Evolutionary conservation across 2,797 vertebrate genomes (phyloP).

Genomic region (Acomys russatus): DNA sequence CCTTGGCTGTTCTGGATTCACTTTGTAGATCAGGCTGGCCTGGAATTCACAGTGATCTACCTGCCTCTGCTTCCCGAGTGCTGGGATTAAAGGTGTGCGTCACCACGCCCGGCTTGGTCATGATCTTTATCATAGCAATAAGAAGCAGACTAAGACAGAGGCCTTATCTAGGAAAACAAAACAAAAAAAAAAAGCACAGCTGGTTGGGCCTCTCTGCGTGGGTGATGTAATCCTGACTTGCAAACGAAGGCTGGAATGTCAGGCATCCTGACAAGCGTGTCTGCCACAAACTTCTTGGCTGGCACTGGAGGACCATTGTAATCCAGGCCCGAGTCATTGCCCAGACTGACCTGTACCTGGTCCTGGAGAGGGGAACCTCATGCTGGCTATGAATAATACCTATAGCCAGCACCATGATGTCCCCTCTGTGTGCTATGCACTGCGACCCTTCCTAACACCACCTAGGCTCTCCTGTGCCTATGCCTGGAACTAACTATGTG

Average conservation of each 20-base stretch:
- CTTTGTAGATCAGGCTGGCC: too few relatives aligned
- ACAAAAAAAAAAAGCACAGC: not conserved
- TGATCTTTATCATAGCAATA: not conserved
- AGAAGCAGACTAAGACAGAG: not conserved
- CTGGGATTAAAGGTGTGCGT: too few relatives aligned
- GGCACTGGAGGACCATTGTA: conserved; percentile 55
- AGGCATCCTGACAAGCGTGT: not conserved
- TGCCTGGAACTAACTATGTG: not conserved
- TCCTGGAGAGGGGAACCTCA: not conserved
- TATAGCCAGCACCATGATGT: not conserved
- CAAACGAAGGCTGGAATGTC: conserved; percentile 54
- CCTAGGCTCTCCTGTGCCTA: not conserved
- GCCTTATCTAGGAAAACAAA: not conserved
- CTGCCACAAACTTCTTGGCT: not conserved
- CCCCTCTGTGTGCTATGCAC: not conserved
- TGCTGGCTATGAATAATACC: not conserved
- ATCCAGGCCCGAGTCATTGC: not conserved
- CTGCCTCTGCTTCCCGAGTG: too few relatives aligned
- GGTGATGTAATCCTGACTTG: conserved; percentile 17
- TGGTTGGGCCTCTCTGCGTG: conserved; percentile 41
- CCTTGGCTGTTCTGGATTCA: too few relatives aligned
- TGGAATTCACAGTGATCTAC: too few relatives aligned
- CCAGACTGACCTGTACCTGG: not conserved
- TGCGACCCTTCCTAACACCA: not conserved
- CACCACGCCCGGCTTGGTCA: not conserved